Evolutionary conservation across 2,888 invertebrate species (phyloP), one percentile per base, ranked within the genome.

Genomic region (Tachystola acroxantha): DNA sequence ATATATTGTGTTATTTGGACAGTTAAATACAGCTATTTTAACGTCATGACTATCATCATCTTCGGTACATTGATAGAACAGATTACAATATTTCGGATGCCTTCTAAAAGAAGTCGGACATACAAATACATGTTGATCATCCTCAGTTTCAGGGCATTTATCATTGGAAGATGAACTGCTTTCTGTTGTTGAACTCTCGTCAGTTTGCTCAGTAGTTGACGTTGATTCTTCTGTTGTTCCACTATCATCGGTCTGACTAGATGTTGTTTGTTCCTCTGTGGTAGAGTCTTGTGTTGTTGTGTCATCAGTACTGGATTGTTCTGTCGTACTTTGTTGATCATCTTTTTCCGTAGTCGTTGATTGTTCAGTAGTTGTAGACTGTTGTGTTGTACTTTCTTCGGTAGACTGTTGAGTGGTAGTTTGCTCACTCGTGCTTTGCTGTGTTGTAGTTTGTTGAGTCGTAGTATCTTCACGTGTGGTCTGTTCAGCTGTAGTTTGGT

Each of bases 81-180:
- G 73, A 58, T 94, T 93, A 56, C 95, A 95, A 60, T 92, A 91
- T 64, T 93, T 93, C 0, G 95, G 94, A 87, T 96, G 95, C 46
- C 94, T 88, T 59, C 89, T 89, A 74, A 96, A 95, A 24, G 95
- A 94, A 4, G 94, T 93, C 6, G 95, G 95, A 62, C 95, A 96
- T 1, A 94, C 90, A 38, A 92, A 89, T 9, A 91, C 75, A 45
- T 91, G 85, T 75, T 95, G 94, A 43, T 93, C 91, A 11, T 91
- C 90, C 34, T 91, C 90, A 7, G 92, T 78, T 50, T 91, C 73
- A 5, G 89, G 78, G 69, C 89, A 86, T 65, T 89, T 62, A 35
- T 77, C 67, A 12, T 57, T 56, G 25, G 72, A 52, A 36, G 65
- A 52, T 50, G 42, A 52, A 42, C 50, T 45, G 44, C 44, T 45